A percentile compares a stretch with the other conserved stretches of the same genome.
phyloP scores from a whole-genome alignment of 2,797 vertebrate species.

The Linurgus olivaceus region DNA sequence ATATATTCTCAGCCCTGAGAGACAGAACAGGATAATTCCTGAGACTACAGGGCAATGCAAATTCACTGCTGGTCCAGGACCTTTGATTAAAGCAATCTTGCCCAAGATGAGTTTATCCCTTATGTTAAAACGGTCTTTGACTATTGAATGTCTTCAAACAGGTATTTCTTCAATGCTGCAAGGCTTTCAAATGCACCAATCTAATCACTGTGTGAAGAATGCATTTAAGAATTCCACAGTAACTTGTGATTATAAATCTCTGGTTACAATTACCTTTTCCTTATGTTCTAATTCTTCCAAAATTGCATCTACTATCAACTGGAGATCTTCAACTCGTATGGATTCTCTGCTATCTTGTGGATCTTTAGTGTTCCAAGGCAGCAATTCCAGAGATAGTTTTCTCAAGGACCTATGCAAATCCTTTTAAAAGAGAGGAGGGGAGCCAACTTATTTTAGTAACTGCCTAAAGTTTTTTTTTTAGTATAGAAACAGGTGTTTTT shows the following conservation, averaged over 20 bases:
- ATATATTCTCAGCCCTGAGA: neutral
- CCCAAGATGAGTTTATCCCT: neutral
- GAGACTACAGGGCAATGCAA: neutral
- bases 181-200: neutral
- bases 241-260: neutral
- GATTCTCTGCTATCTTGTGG: conserved; percentile 38
- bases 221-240: neutral
- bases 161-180: neutral
- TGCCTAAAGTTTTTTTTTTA: neutral
- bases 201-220: neutral
- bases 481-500: neutral
- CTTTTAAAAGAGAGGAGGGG: conserved; percentile 67
- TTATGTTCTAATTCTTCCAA: conserved; percentile 81
- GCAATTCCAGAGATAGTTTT: conserved; percentile 72
- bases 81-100: neutral
- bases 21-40: neutral
- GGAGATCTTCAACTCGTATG: conserved; percentile 82
- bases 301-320: conserved; percentile 82
- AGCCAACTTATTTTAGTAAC: neutral
- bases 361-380: conserved; percentile 74
- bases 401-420: conserved; percentile 79
- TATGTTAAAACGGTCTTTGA: neutral
- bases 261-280: conserved; percentile 70
- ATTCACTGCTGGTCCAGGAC: neutral
- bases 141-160: neutral